Percentiles rank a stretch among this genome's conserved stretches.
These are phyloP conservation scores for Drosophila picticornis DNA, from an alignment of 2,888 invertebrate species.

Conservation along the genomic window DNA sequence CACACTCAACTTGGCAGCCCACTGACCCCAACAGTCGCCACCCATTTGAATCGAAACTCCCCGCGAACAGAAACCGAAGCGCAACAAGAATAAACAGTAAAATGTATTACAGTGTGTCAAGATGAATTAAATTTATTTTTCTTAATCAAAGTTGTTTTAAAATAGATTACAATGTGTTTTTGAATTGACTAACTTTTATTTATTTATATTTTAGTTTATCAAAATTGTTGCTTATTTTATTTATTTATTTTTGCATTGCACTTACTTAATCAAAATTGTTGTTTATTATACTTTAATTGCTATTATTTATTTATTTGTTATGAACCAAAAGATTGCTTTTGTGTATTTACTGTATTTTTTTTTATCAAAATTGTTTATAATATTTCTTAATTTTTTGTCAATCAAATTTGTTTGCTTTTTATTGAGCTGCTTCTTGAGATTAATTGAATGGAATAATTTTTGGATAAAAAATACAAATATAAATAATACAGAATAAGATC, in stretches of 20 bases:
- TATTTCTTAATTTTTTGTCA: too few species aligned
- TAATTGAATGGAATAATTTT: too few species aligned
- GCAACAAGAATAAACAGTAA: constrained; percentile 23
- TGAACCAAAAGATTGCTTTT: neutral
- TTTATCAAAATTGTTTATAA: too few species aligned
- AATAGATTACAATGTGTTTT: neutral
- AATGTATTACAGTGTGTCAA: constrained; percentile 37
- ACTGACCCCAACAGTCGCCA: constrained; percentile 53
- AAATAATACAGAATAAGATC: neutral
- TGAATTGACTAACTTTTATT: neutral
- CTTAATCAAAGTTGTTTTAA: neutral
- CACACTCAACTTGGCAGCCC: constrained; percentile 33
- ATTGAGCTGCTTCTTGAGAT: too few species aligned
- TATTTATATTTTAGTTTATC: neutral
- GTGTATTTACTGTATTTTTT: too few species aligned
- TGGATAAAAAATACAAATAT: neutral
- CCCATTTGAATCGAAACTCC: constrained; percentile 13
- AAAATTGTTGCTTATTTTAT: neutral
- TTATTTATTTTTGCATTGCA: neutral
- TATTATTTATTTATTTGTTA: neutral
- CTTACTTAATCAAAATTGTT: accelerated
- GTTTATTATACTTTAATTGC: too few species aligned
- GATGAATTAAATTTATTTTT: constrained; percentile 2
- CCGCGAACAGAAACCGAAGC: constrained; percentile 2
- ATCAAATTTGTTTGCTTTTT: too few species aligned